Percentiles rank a stretch among this genome's conserved stretches.
Evolutionary conservation across 2,113 vertebrate species (phyloP).

Genomic region (Oreochromis aureus): DNA sequence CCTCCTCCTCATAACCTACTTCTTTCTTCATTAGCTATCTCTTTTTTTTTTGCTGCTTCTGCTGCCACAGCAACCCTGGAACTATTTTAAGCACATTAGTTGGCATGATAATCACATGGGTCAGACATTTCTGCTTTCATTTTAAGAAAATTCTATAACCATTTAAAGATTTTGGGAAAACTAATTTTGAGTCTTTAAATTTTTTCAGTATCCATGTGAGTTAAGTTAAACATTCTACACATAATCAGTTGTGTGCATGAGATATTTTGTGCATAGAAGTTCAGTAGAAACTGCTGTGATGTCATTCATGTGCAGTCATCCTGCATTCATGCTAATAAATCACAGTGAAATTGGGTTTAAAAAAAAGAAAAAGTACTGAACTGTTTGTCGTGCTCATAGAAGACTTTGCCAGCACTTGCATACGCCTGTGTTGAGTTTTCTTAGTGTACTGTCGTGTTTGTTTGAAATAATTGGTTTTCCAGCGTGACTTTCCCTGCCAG

Average conservation of each 20-base stretch:
- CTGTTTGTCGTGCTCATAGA: background rate
- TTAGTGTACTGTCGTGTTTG: background rate
- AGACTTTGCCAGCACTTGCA: background rate
- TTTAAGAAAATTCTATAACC: background rate
- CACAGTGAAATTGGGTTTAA: background rate
- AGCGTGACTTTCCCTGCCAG: constrained; percentile 18
- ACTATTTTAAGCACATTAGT: background rate
- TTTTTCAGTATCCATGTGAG: background rate
- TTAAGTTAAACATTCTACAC: background rate
- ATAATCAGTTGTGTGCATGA: background rate
- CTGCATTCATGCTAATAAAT: background rate
- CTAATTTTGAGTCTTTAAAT: background rate
- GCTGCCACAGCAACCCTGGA: background rate
- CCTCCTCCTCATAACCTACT: background rate
- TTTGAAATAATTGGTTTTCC: constrained; percentile 14
- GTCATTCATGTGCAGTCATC: background rate
- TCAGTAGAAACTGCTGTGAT: background rate
- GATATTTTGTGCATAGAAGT: background rate
- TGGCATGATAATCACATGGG: background rate
- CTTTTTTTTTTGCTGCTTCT: background rate
- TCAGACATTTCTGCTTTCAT: background rate
- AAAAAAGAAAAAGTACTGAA: background rate
- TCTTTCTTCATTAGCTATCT: background rate
- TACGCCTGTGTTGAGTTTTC: background rate
- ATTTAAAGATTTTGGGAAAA: background rate